A percentile compares a stretch with the other conserved stretches of the same genome.
These are phyloP conservation scores for Malurus leucopterus DNA, from an alignment of 2,797 vertebrate species.

Conservation along the genomic window DNA sequence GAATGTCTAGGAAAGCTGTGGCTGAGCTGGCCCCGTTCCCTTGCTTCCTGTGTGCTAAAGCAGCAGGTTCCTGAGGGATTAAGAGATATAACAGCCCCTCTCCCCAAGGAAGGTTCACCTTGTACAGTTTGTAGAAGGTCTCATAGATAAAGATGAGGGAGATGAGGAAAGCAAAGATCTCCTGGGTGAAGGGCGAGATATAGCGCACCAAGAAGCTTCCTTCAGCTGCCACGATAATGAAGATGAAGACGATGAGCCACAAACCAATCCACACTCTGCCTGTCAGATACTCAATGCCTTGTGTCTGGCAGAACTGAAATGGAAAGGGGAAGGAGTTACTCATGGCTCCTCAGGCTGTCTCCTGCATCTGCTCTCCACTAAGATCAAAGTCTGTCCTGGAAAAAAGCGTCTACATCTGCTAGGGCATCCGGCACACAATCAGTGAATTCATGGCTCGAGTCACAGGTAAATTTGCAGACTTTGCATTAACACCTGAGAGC, in stretches of 20 bases:
- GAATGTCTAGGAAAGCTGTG: background rate
- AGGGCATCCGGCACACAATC: background rate
- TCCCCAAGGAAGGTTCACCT: conserved; percentile 74
- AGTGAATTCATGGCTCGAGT: background rate
- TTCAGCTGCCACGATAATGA: conserved; percentile 91
- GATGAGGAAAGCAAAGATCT: conserved; percentile 97
- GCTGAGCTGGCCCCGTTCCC: background rate
- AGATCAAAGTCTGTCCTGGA: background rate
- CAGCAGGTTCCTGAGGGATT: background rate
- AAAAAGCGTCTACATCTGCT: background rate
- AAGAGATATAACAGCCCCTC: background rate
- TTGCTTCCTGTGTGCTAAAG: background rate
- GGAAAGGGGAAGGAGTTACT: conserved; percentile 23
- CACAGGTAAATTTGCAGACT: background rate
- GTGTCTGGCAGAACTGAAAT: conserved; percentile 89
- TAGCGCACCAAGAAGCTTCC: conserved; percentile 96
- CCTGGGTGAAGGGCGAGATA: conserved; percentile 96
- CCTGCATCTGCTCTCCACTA: background rate
- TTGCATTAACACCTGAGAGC: background rate
- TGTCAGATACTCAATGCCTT: conserved; percentile 91
- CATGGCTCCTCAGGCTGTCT: background rate
- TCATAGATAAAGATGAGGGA: conserved; percentile 98
- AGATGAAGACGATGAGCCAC: conserved; percentile 93
- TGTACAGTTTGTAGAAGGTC: conserved; percentile 93
- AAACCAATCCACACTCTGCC: conserved; percentile 96